A percentile compares a stretch with the other conserved stretches of the same genome.
Evolutionary conservation across 2,888 invertebrate genomes (phyloP).

Genomic region (Hoplodrina blanda): DNA sequence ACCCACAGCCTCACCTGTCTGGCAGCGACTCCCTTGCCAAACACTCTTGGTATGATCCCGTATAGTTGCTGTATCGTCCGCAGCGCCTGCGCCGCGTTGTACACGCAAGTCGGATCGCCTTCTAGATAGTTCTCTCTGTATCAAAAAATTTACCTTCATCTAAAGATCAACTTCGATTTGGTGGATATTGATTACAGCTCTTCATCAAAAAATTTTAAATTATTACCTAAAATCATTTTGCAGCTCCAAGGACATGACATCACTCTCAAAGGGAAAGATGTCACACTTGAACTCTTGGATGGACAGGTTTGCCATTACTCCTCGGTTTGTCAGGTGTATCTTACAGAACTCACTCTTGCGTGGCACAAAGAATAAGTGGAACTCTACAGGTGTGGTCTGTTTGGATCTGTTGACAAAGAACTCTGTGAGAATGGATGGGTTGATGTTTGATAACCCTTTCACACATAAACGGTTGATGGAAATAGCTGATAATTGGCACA

Average conservation of each 20-base stretch:
- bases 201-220: not conserved
- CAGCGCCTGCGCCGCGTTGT: slow-evolving; percentile 96
- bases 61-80: slow-evolving; percentile 96
- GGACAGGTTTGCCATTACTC: slow-evolving; percentile 94
- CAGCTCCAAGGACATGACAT: slow-evolving; percentile 97
- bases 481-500: too few relatives aligned
- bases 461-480: too few relatives aligned
- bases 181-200: not conserved
- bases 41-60: slow-evolving; percentile 96
- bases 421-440: too few relatives aligned
- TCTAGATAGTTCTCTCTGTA: slow-evolving; percentile 95
- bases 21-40: slow-evolving; percentile 97
- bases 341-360: slow-evolving; percentile 96
- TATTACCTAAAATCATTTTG: slow-evolving; percentile 93
- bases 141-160: slow-evolving; percentile 33
- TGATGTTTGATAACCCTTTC: too few relatives aligned
- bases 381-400: slow-evolving; percentile 91
- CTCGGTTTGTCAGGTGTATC: slow-evolving; percentile 95
- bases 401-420: slow-evolving; percentile 72
- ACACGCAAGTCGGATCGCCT: slow-evolving; percentile 96
- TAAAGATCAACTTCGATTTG: too few relatives aligned
- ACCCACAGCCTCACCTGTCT: too few relatives aligned
- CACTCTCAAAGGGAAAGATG: slow-evolving; percentile 97
- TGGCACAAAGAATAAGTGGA: slow-evolving; percentile 97
- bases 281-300: slow-evolving; percentile 96